phyloP scores from a whole-genome alignment of 2,888 invertebrate genomes.

The Sipha maydis region DNA sequence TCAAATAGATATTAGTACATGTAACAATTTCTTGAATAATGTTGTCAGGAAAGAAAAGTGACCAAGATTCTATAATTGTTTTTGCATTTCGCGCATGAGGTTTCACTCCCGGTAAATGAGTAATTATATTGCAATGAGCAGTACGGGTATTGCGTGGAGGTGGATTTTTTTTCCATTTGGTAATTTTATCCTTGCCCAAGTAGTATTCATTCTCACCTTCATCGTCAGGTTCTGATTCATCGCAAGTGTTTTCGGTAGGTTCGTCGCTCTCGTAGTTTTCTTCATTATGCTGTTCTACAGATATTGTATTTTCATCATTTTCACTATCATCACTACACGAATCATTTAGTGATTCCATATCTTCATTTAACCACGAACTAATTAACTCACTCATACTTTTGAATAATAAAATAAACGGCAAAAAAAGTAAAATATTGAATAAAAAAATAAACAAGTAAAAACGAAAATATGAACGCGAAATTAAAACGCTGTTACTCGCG shows the following conservation, averaged over 20 bases:
- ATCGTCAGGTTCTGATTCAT: too few species aligned
- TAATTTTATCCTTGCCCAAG: too few species aligned
- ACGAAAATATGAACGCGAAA: slow-evolving; percentile 28
- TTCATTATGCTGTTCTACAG: slow-evolving; percentile 4
- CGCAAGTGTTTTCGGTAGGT: too few species aligned
- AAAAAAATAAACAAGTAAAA: slow-evolving; percentile 27
- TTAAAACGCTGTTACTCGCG: slow-evolving; percentile 10
- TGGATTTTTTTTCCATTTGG: too few species aligned
- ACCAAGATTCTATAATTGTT: too few species aligned
- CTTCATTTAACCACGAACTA: slow-evolving; percentile 31
- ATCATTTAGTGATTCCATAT: too few species aligned
- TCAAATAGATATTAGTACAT: slow-evolving; percentile 28
- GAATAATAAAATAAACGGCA: background rate
- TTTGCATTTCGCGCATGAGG: too few species aligned
- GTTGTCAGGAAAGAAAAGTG: slow-evolving; percentile 17
- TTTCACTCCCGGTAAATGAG: too few species aligned
- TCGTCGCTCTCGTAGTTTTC: slow-evolving; percentile 32
- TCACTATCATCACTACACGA: slow-evolving; percentile 38
- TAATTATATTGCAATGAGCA: too few species aligned
- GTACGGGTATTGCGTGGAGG: too few species aligned
- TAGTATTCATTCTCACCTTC: too few species aligned
- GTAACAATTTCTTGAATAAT: slow-evolving; percentile 30
- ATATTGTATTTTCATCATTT: slow-evolving; percentile 10
- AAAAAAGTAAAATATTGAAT: slow-evolving; percentile 27
- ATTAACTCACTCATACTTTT: slow-evolving; percentile 30